Evolutionary conservation across 2,797 vertebrate genomes (phyloP), one percentile per base, ranked within the genome.

Genomic region (Amazona ochrocephala): DNA sequence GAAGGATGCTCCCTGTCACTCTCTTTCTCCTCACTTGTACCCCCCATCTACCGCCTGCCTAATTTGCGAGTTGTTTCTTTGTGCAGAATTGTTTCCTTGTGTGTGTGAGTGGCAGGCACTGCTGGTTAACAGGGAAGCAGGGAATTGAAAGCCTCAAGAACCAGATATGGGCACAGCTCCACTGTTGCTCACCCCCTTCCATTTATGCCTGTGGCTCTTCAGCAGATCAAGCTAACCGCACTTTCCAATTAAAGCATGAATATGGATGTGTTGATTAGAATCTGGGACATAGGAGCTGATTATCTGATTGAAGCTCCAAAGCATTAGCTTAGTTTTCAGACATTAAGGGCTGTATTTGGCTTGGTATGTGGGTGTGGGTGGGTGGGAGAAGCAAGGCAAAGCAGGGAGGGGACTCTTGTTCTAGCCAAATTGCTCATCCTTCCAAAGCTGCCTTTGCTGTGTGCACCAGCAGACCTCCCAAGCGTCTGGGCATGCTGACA

Each of bases 211-310:
- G n/a, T 89, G 74, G 71, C 41, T 73, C 60, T 70, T 51, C 53
- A 78, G 62, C 72, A 68, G 93, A 66, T 94, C 58, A 75, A 18
- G 84, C 87, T 87, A 87, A n/a, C 4, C 8, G 79, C 66, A 30
- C 78, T 85, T 94, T 72, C 82, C 94, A 94, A 89, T 95, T 97
- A 95, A 94, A 92, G 70, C 79, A 73, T 93, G 87, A 95, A 95
- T 96, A 96, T 94, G 91, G 93, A 94, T 94, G 87, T 93, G 94
- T 95, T 95, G 94, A 96, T 97, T 95, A 90, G 94, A 96, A 96
- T 96, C 94, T 94, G 87, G 94, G 87, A 88, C 94, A 96, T 51
- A 72, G 87, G 79, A 90, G 76, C 89, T 96, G 95, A 94, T 96
- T 95, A 85, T 94, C 84, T 94, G 92, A 92, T 94, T 96, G 94